A percentile compares a stretch with the other conserved stretches of the same genome.
These are phyloP conservation scores for Ageneiosus marmoratus DNA, from an alignment of 2,113 vertebrate species.

Conservation along the genomic window DNA sequence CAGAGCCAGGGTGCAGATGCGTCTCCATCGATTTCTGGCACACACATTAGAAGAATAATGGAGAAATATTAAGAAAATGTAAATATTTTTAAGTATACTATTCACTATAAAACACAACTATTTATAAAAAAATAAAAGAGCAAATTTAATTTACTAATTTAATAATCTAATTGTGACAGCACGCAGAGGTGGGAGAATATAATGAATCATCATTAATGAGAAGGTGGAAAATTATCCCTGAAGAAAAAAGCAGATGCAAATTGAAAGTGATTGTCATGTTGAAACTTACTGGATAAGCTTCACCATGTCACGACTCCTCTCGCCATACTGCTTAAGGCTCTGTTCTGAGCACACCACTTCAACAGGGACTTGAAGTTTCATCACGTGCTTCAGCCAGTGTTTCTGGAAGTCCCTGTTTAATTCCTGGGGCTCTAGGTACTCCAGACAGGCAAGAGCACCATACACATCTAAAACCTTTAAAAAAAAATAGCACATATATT, in stretches of 20 bases:
- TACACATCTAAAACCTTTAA: slow-evolving; percentile 79
- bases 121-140: neutral
- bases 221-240: neutral
- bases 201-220: neutral
- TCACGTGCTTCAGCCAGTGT: slow-evolving; percentile 83
- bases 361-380: slow-evolving; percentile 80
- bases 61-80: neutral
- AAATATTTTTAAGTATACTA: neutral
- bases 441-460: slow-evolving; percentile 80
- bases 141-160: no score
- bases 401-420: slow-evolving; percentile 50
- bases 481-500: neutral
- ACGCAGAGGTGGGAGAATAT: neutral
- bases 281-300: slow-evolving; percentile 66
- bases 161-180: no score
- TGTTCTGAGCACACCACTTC: slow-evolving; percentile 82
- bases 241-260: neutral
- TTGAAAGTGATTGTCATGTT: neutral
- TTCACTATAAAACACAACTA: slow-evolving; percentile 16
- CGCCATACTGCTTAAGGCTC: slow-evolving; percentile 54
- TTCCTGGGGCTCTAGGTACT: slow-evolving; percentile 73
- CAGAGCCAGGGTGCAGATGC: slow-evolving; percentile 78
- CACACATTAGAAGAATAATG: neutral
- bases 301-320: slow-evolving; percentile 59
- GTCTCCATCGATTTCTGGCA: slow-evolving; percentile 74